Evolutionary conservation across 2,113 vertebrate species (phyloP), one percentile per base, ranked within the genome.

Genomic region (Brevimyrus niger): DNA sequence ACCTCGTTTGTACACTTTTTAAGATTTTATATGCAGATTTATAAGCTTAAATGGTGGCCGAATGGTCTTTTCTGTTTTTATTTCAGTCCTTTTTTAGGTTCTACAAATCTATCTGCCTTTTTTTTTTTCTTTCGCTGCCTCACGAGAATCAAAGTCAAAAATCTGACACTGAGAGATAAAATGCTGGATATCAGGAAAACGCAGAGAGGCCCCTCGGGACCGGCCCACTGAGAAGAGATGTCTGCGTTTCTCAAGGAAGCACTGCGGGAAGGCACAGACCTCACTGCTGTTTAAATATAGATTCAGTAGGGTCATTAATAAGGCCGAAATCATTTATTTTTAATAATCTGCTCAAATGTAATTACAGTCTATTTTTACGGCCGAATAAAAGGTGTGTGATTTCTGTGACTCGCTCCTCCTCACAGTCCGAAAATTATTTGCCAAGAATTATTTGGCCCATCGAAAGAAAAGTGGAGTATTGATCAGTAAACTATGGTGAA

Each of bases 311-410:
- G 51, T 61, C 95, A 96, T 95, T 96, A 96, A 96, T 96, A 95
- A 96, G 95, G 93, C 90, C 94, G 94, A 96, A 96, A 96, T 96
- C 95, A 96, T 96, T 95, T 96, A 96, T 96, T 96, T 96, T 96
- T 96, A 96, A 96, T 96, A 95, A 93, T 92, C 93, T 89, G 91
- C 95, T 93, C 92, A 95, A 94, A 95, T 96, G 94, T 96, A 96
- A 96, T 96, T 96, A 96, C 94, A 0, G 91, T 92, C 96, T 96
- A 96, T 96, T 96, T 96, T 96, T 96, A 95, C 94, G 89, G 90
- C 92, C 69, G 47, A 51, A 91, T 89, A 92, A 90, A 93, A 92
- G 92, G 91, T 91, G 91, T 50, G 76, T 92, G 93, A 90, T 92
- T 94, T 92, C 92, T 95, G 87, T 65, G 55, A 55, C 73, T 87